These are phyloP conservation scores for Salpingus planirostris DNA, from an alignment of 2,888 invertebrate genomes.

Conservation along the genomic window DNA sequence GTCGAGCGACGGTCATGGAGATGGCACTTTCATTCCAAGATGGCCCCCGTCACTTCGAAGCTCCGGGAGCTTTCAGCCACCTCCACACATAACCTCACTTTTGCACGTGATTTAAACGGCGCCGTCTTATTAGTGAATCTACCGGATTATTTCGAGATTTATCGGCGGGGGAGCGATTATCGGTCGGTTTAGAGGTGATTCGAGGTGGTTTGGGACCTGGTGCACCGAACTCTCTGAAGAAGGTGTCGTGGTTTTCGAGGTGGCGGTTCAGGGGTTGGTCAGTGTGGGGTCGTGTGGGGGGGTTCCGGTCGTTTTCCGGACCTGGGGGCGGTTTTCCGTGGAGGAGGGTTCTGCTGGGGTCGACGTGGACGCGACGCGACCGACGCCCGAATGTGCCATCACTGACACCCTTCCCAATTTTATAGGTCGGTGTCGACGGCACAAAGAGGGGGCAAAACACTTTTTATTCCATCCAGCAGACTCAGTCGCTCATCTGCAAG, in stretches of 20 bases:
- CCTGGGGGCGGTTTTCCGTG: too few relatives aligned
- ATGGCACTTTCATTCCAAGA: conserved; percentile 13
- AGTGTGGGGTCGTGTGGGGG: too few relatives aligned
- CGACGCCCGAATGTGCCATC: conserved; percentile 43
- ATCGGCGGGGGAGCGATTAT: too few relatives aligned
- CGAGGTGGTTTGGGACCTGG: conserved; percentile 24
- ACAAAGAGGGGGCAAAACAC: conserved; percentile 54
- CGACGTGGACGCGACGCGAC: conserved; percentile 33
- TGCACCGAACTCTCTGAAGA: conserved; percentile 19
- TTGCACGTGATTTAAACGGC: conserved; percentile 9
- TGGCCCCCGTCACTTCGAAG: conserved; percentile 13
- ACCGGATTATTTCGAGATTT: too few relatives aligned
- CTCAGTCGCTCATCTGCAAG: conserved; percentile 75
- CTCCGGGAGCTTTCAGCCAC: too few relatives aligned
- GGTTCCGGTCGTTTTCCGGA: too few relatives aligned
- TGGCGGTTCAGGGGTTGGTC: too few relatives aligned
- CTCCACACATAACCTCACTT: conserved; percentile 22
- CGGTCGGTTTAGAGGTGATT: too few relatives aligned
- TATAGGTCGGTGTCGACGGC: conserved; percentile 39
- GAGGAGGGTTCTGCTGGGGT: conserved; percentile 13
- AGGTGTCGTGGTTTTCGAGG: too few relatives aligned
- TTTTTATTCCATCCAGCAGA: conserved; percentile 64
- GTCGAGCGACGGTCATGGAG: neutral
- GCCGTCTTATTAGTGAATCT: too few relatives aligned
- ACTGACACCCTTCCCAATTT: conserved; percentile 44